Conservation (phyloP, 2,888 invertebrate genomes). For the Sarcophaga variegata region DNA sequence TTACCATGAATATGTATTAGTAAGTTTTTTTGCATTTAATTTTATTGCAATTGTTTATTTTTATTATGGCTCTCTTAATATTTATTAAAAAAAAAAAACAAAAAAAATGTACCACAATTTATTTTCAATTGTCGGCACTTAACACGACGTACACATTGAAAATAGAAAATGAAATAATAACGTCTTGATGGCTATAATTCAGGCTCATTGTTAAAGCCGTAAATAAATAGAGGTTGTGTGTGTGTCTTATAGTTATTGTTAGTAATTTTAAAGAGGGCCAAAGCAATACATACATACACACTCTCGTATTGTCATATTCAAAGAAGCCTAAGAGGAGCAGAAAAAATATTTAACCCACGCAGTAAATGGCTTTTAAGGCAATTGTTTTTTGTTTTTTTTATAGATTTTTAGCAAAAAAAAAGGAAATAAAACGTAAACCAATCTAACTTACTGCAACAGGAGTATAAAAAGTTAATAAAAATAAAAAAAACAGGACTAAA, state of each 20-base stretch:
- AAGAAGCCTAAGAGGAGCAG: not conserved
- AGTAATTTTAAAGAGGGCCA: slow-evolving; percentile 35
- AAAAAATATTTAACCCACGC: slow-evolving; percentile 64
- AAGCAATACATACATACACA: slow-evolving; percentile 7
- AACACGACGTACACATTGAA: slow-evolving; percentile 27
- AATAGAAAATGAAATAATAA: slow-evolving; percentile 53
- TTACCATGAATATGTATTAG: slow-evolving; percentile 37
- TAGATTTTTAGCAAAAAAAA: slow-evolving; percentile 14
- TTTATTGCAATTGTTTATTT: slow-evolving; percentile 9
- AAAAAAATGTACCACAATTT: slow-evolving; percentile 28
- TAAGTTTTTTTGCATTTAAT: slow-evolving; percentile 25
- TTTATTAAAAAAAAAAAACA: slow-evolving; percentile 20
- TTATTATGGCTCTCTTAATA: slow-evolving; percentile 33
- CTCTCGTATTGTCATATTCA: not conserved
- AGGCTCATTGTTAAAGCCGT: slow-evolving; percentile 56
- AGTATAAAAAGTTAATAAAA: slow-evolving; percentile 37
- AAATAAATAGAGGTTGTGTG: slow-evolving; percentile 55
- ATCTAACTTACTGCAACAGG: slow-evolving; percentile 12
- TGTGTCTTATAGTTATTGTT: not conserved
- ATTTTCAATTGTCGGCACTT: slow-evolving; percentile 66
- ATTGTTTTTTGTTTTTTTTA: slow-evolving; percentile 43
- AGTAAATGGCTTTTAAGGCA: slow-evolving; percentile 54
- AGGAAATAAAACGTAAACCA: not conserved
- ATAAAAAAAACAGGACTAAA: not conserved
- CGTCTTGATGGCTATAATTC: slow-evolving; percentile 53